Conservation (phyloP, 2,888 invertebrate species). For the Sympetrum striolatum region DNA sequence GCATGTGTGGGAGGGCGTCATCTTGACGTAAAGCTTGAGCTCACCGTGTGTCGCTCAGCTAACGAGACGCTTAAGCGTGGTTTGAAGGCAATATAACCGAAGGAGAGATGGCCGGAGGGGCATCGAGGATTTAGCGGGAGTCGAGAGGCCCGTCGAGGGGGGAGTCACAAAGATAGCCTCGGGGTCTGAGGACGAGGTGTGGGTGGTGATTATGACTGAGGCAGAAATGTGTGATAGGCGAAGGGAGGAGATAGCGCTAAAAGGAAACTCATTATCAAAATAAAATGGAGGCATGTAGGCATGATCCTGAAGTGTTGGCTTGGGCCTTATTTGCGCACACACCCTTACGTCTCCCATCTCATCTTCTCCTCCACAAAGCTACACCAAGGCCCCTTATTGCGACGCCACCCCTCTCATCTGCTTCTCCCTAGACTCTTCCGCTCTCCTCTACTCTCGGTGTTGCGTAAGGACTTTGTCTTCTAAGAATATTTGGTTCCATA, state of each 20-base stretch:
- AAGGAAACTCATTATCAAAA: constrained; percentile 39
- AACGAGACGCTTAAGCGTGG: background rate
- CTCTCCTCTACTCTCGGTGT: background rate
- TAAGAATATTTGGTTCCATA: background rate
- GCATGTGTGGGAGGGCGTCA: background rate
- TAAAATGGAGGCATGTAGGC: constrained; percentile 33
- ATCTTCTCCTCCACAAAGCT: background rate
- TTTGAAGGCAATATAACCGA: background rate
- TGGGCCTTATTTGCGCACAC: constrained; percentile 14
- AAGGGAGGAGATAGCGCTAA: background rate
- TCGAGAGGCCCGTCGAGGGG: too few species aligned
- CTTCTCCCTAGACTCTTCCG: background rate
- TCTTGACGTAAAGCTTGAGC: background rate
- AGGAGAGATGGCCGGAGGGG: background rate
- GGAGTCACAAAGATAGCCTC: too few species aligned
- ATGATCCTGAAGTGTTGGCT: constrained; percentile 17
- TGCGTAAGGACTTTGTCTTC: background rate
- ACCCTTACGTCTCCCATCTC: background rate
- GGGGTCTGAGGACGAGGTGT: background rate
- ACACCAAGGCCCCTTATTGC: background rate
- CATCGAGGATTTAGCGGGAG: background rate
- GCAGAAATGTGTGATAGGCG: background rate
- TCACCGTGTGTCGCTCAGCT: background rate
- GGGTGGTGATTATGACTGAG: background rate
- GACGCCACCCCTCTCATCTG: background rate